Base-by-base conservation (phyloP, 2,113 vertebrate species). In the Oceanites oceanicus region DNA sequence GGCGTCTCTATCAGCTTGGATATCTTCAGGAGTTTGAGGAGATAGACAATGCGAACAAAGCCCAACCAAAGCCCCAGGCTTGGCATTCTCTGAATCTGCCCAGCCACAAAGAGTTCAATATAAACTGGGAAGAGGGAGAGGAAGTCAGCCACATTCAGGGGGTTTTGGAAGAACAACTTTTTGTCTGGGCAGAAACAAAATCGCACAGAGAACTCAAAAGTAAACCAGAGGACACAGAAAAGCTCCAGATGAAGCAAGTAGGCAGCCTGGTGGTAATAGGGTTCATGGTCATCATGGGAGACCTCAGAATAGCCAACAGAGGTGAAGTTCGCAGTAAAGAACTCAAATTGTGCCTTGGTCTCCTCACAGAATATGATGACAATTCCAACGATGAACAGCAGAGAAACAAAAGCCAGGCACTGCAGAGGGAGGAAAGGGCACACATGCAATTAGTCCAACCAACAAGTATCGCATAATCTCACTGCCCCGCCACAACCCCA, bases 351-450 rank as follows among this genome's bases (percentile, higher is more conserved):
- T 56, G 92, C 66, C 72, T 96, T 92, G 9, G 58, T 95, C 47
- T 97, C 88, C 74, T 96, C 84, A 62, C 96, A 98, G 66, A 97
- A 95, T 56, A 97, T 93, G 84, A 95, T 56, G 78, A 97, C 81
- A 58, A 96, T 92, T 56, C 86, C 96, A 56, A 95, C 6, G 29
- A 87, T 91, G 94, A 97, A 97, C 56, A 98, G 56, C 71, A 95
- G 91, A 63, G 96, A 97, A 73, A 95, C 67, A 42, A 94, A 67
- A 61, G 96, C 92, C 83, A 97, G 45, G 68, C 88, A 93, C 89
- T 96, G 74, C 40, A 90, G 81, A 50, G 58, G 91, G 77, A 95
- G 59, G 44, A 47, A 63, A 86, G 36, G 30, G 62, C 56, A 96
- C 25, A 82, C 16, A 20, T 34, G 25, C 20, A 59, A 74, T 65